Evolutionary conservation across 2,113 vertebrate species (phyloP), one percentile per base, ranked within the genome.

Genomic region (Tyrannus savana): DNA sequence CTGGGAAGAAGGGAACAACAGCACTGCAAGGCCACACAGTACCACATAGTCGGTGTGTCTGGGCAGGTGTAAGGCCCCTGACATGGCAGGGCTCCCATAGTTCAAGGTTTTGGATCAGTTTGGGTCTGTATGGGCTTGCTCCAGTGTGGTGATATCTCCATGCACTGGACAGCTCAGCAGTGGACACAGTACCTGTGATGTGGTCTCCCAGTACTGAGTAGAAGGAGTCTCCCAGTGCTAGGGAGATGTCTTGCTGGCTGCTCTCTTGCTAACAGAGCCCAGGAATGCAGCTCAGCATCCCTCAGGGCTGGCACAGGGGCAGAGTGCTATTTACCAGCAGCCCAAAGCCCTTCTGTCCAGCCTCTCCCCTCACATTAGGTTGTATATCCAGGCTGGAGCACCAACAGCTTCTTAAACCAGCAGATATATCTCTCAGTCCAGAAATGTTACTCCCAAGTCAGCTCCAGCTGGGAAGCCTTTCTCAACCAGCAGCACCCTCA

Each of bases 181-280:
- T 19, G 50, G 28, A 6, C 25, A 6, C 0, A 0, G 35, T 12
- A 25, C 21, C 31, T 33, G 69, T 49, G 64, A 5, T 25, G 25
- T 27, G 17, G 12, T 72, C 30, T 74, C 41, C 44, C 2, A 3
- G 15, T 33, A 42, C 25, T 52, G 50, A 52, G 50, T 9, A 52
- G 50, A 50, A 15, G 24, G 50, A 52, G 14, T 52, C 16, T 60
- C 35, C 24, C 24, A 27, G 35, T 39, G 35, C 35, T 60, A 37
- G 59, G 35, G 59, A 7, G 16, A 39, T 27, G 24, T 27, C 35
- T 27, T 17, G 4, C 60, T 62, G 50, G 27, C 37, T 64, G 64
- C 50, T 5, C 31, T 60, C 22, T n/a, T 53, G 58, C 69, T 67
- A 50, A 1, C 33, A 56, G 46, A 83, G 37, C 56, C 44, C 41